Evolutionary conservation across 2,888 invertebrate genomes (phyloP), one percentile per base, ranked within the genome.

Genomic region (Heliconius aoede): DNA sequence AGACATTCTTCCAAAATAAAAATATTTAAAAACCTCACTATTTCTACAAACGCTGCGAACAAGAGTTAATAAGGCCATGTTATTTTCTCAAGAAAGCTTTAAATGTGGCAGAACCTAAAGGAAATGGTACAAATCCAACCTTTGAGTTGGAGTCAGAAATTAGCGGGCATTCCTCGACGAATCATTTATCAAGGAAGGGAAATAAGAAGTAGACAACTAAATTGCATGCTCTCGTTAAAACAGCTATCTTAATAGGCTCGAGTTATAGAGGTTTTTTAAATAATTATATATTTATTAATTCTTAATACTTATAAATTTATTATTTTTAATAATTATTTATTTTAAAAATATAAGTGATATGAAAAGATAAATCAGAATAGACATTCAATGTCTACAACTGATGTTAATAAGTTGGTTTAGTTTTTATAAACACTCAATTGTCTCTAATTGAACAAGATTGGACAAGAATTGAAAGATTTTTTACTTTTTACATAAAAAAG

Each of bases 191-290:
- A 91, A 87, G 86, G 80, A 83, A 81, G 81, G 82, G 82, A 89
- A 91, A 91, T 89, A 91, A 91, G 87, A 91, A 89, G 84, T 83
- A 87, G 87, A 87, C 87, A 83, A 87, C 86, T 86, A 84, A 87
- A 90, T 88, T 88, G 88, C 86, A 83, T 86, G 86, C 85, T 84
- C 87, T 89, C 86, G 86, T 88, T 89, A 86, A 87, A 85, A 83
- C 84, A 81, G 83, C 82, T 81, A 78, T 79, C 79, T 72, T 77
- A 71, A 78, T 61, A 26, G 79, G 83, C 78, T 62, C 1, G 26
- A 83, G 67, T 85, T 76, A 18, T 0, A 83, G 86, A 85, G 86
- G 46, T 80, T 78, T 78, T 21, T 36, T 28, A 73, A 62, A 46
- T 61, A 75, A 32, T 67, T 26, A 76, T 68, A 60, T 74, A 24